These are phyloP conservation scores for Cisticola juncidis DNA, from an alignment of 2,113 vertebrate genomes.

Conservation along the genomic window DNA sequence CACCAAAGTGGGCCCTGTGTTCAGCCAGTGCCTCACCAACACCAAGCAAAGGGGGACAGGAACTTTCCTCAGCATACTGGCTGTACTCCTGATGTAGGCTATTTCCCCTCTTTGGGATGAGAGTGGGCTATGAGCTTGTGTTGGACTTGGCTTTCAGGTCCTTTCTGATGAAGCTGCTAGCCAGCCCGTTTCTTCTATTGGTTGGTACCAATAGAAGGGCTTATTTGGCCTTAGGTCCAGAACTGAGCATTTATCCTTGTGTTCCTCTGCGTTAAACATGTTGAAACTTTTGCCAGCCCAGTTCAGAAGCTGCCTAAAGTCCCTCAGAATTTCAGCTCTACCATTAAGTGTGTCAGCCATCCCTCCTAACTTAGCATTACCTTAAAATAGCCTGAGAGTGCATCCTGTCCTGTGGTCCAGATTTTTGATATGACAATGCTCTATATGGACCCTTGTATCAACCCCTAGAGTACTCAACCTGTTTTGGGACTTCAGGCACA, in stretches of 20 bases:
- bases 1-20: not conserved
- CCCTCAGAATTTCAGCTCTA: not conserved
- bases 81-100: not conserved
- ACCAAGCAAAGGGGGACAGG: not conserved
- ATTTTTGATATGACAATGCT: not conserved
- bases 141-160: not conserved
- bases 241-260: not conserved
- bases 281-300: not conserved
- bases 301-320: not conserved
- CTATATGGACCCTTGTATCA: not conserved
- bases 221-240: not conserved
- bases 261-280: not conserved
- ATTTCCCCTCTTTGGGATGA: not conserved
- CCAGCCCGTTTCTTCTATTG: not conserved
- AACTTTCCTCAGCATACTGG: not conserved
- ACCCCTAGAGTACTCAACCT: not conserved
- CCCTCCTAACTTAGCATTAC: rapidly evolving
- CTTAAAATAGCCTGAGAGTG: not conserved
- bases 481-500: not conserved
- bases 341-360: not conserved
- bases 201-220: not conserved
- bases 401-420: not conserved
- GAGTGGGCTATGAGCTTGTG: rapidly evolving
- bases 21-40: not conserved
- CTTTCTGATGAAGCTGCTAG: not conserved